These are phyloP conservation scores for Mormyrus lacerda DNA, from an alignment of 2,113 vertebrate genomes.

Conservation along the genomic window DNA sequence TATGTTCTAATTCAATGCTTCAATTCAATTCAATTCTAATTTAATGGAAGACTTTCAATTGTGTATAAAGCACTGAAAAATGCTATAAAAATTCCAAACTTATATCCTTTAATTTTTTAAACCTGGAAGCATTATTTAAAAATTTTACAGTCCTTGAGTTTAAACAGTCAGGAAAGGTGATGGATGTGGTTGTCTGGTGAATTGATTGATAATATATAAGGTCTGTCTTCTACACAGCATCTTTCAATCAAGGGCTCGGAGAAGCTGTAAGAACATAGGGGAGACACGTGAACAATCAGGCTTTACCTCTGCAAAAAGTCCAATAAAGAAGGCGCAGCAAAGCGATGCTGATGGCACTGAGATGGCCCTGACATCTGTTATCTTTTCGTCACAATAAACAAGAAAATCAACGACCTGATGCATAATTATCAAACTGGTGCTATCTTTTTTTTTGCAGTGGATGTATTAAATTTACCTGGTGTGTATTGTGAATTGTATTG, in stretches of 20 bases:
- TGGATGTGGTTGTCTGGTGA: background rate
- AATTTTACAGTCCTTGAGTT: background rate
- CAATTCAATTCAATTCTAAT: too few species aligned
- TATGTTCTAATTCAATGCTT: background rate
- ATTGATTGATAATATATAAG: background rate
- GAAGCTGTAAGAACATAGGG: conserved; percentile 67
- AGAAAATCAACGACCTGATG: conserved; percentile 53
- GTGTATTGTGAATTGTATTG: conserved; percentile 48
- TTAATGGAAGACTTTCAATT: background rate
- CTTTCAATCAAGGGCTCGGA: conserved; percentile 48
- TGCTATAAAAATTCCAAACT: background rate
- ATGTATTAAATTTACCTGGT: conserved; percentile 45
- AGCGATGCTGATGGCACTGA: conserved; percentile 72
- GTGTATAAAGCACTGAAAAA: background rate
- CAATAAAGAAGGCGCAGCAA: conserved; percentile 62
- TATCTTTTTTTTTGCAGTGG: conserved; percentile 58
- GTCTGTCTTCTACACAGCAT: conserved; percentile 42
- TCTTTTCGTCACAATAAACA: conserved; percentile 5
- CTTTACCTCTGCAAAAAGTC: conserved; percentile 63
- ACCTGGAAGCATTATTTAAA: background rate
- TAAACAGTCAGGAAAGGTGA: background rate
- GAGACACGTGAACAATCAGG: conserved; percentile 31
- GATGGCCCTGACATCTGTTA: conserved; percentile 53
- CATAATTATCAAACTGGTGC: conserved; percentile 76
- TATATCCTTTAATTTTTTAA: background rate